A percentile compares a stretch with the other conserved stretches of the same genome.
These are phyloP conservation scores for Leptinotarsa undecemlineata DNA, from an alignment of 1,140 invertebrate species.

Conservation along the genomic window DNA sequence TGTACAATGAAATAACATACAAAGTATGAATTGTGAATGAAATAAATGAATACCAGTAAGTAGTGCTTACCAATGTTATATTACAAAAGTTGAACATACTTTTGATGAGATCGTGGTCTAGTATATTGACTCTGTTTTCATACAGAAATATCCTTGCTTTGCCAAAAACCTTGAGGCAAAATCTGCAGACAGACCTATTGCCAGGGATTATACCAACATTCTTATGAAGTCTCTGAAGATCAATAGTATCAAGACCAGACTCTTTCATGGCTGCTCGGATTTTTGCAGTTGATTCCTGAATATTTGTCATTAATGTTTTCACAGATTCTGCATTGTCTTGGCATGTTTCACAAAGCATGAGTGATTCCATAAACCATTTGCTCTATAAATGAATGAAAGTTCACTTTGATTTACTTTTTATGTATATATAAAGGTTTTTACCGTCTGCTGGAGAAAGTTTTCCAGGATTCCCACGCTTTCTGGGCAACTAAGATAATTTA, in stretches of 20 bases:
- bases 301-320: background rate
- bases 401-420: too few species aligned
- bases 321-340: background rate
- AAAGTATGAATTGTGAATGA: too few species aligned
- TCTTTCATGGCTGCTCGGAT: background rate
- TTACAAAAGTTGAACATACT: background rate
- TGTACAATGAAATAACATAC: too few species aligned
- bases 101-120: background rate
- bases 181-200: background rate
- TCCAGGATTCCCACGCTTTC: background rate
- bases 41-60: too few species aligned
- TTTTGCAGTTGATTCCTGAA: background rate
- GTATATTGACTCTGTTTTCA: background rate
- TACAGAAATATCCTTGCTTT: constrained; percentile 1
- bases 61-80: background rate
- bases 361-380: background rate
- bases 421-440: background rate
- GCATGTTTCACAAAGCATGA: background rate
- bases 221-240: background rate
- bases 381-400: background rate
- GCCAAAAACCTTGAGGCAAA: background rate
- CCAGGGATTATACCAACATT: background rate
- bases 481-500: background rate
- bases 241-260: background rate
- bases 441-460: constrained; percentile 1